Percentiles rank a stretch among this genome's conserved stretches.
phyloP scores from a whole-genome alignment of 2,888 invertebrate species.

The Oxyteleia sp. region DNA sequence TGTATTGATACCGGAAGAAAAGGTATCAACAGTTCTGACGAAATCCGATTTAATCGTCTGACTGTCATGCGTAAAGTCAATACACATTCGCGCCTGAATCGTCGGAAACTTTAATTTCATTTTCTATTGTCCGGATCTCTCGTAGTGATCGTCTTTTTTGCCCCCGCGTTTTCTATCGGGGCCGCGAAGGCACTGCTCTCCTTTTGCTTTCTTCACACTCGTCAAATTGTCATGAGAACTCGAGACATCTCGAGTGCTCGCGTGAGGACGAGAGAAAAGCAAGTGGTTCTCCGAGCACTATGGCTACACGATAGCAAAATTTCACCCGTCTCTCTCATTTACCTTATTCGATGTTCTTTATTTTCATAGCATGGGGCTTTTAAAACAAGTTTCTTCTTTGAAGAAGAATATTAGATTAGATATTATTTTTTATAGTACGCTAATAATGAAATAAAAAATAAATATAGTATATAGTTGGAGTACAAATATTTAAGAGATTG shows the following conservation, averaged over 20 bases:
- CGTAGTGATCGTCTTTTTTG: slow-evolving; percentile 35
- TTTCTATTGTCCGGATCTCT: slow-evolving; percentile 44
- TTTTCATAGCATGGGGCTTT: not conserved
- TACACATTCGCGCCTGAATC: slow-evolving; percentile 3
- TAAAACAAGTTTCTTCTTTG: not conserved
- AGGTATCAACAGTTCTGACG: no score
- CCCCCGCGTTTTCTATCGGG: slow-evolving; percentile 1
- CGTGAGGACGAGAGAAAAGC: slow-evolving; percentile 27
- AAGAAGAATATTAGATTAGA: not conserved
- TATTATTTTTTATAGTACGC: not conserved
- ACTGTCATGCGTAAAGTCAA: slow-evolving; percentile 7
- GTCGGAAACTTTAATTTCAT: slow-evolving; percentile 50
- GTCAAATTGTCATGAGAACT: slow-evolving; percentile 54
- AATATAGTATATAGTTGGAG: no score
- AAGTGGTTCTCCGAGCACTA: slow-evolving; percentile 23
- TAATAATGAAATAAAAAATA: no score
- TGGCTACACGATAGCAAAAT: slow-evolving; percentile 33
- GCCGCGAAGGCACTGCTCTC: not conserved
- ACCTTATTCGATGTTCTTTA: slow-evolving; percentile 2
- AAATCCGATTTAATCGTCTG: no score
- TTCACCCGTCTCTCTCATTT: not conserved
- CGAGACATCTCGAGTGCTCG: slow-evolving; percentile 43
- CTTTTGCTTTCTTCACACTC: slow-evolving; percentile 43
- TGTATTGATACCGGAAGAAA: no score
- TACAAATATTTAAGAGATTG: no score